Evolutionary conservation across 2,797 vertebrate species (phyloP).

Genomic region (Diglossa cyanea): DNA sequence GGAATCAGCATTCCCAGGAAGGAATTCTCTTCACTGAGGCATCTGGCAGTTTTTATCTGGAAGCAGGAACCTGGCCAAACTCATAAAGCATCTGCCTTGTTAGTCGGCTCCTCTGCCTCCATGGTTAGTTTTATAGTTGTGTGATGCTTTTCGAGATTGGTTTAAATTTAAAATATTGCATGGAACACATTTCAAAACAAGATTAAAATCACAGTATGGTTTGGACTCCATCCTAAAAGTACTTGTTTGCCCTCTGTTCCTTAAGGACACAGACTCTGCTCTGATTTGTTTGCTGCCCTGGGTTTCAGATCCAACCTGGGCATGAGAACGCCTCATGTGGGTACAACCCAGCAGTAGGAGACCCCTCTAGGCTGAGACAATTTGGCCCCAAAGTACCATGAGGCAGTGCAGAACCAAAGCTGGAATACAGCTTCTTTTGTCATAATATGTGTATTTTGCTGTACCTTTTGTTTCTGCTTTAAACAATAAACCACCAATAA

Average conservation of each 20-base stretch:
- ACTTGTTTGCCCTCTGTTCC: not conserved
- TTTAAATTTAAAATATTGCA: not conserved
- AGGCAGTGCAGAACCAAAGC: not conserved
- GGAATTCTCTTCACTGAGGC: not conserved
- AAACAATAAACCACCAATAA: not conserved
- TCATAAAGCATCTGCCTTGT: not conserved
- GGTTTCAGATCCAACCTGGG: not conserved
- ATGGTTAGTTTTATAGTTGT: not conserved
- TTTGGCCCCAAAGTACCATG: not conserved
- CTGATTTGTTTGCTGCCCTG: not conserved
- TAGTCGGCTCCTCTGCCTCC: not conserved
- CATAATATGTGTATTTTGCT: not conserved
- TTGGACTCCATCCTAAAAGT: not conserved
- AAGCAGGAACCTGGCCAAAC: not conserved
- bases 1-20: not conserved
- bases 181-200: not conserved
- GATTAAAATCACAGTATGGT: fast-evolving
- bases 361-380: not conserved
- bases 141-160: not conserved
- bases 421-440: not conserved
- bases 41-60: slow-evolving; percentile 4
- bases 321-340: not conserved
- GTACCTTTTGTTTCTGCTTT: not conserved
- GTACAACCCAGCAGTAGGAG: not conserved
- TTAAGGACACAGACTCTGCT: not conserved